Evolutionary conservation across 2,113 vertebrate species (phyloP), one percentile per base, ranked within the genome.

Genomic region (Melierax canorus): DNA sequence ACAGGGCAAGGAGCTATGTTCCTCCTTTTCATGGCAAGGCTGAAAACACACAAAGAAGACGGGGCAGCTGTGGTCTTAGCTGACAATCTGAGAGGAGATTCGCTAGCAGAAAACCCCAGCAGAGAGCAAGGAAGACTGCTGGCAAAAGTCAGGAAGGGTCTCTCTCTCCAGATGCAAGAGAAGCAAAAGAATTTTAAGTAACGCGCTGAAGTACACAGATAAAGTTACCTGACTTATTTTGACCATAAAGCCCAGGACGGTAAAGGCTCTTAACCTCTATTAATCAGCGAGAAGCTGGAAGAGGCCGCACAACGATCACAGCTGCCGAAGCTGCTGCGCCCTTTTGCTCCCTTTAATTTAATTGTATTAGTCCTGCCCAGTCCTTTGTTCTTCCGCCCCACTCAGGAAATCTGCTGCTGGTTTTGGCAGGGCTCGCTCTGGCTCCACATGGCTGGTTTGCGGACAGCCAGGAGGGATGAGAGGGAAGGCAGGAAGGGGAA

Each of bases 281-380:
- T 91, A 85, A 94, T 92, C 69, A 85, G 36, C 5, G 4, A 85
- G 90, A 85, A 93, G n/a, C 88, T 85, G 74, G 74, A 96, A 67
- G 74, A 94, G 56, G 69, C 60, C 3, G 2, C 66, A 64, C 66
- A 90, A 46, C 36, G 53, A 97, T 53, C 38, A 86, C 64, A 82
- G 92, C 92, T 94, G 90, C 60, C 1, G 7, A 90, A 96, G 73
- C 81, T 95, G 81, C 88, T 94, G 88, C 19, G 2, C 73, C 94
- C 90, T 95, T 95, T 87, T 88, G 74, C 88, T 95, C 85, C 73
- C 68, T 96, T 90, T 90, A 92, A 95, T 96, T 95, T 89, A 90
- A 90, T 77, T 91, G 73, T 78, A 58, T 96, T 89, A 85, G 51
- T 71, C 74, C 80, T 94, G 74, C 73, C 93, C 7, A 0, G 19